Conservation (phyloP, 2,797 vertebrate genomes). For the Sebastes goodei region DNA sequence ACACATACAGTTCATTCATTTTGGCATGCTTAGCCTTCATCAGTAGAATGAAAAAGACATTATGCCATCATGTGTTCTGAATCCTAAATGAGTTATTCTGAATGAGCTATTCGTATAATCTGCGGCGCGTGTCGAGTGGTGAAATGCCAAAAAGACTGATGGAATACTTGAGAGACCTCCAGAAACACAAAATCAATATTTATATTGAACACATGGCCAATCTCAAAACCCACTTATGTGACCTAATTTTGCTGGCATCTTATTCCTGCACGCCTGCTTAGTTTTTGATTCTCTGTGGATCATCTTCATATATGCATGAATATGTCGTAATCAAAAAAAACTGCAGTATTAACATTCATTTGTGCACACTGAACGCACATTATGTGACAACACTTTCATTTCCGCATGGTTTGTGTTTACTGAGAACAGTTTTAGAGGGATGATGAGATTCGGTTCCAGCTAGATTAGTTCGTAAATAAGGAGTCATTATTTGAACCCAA, state of each 20-base stretch:
- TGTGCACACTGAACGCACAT: constrained; percentile 2
- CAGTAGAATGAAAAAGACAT: background rate
- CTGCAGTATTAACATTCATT: constrained; percentile 13
- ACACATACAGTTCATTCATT: background rate
- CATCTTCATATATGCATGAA: constrained; percentile 33
- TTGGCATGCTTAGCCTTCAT: background rate
- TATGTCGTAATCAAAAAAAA: constrained; percentile 17
- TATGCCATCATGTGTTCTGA: background rate
- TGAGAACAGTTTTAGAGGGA: constrained; percentile 17
- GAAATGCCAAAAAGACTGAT: constrained; percentile 39
- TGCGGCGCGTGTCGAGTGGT: constrained; percentile 11
- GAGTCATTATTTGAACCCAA: constrained; percentile 49
- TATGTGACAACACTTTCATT: constrained; percentile 14
- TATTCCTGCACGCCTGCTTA: constrained; percentile 24
- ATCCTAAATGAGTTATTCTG: constrained; percentile 8
- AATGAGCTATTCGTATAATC: constrained; percentile 19
- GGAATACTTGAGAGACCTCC: constrained; percentile 46
- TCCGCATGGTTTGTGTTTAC: constrained; percentile 44
- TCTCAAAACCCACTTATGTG: constrained; percentile 58
- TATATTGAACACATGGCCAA: constrained; percentile 48
- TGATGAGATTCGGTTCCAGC: constrained; percentile 43
- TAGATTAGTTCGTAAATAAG: constrained; percentile 60
- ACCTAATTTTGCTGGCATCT: constrained; percentile 52
- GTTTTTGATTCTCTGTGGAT: constrained; percentile 35
- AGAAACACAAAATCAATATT: constrained; percentile 64